Conservation (phyloP, 2,888 invertebrate genomes). For the Drosophila imparisetae region DNA sequence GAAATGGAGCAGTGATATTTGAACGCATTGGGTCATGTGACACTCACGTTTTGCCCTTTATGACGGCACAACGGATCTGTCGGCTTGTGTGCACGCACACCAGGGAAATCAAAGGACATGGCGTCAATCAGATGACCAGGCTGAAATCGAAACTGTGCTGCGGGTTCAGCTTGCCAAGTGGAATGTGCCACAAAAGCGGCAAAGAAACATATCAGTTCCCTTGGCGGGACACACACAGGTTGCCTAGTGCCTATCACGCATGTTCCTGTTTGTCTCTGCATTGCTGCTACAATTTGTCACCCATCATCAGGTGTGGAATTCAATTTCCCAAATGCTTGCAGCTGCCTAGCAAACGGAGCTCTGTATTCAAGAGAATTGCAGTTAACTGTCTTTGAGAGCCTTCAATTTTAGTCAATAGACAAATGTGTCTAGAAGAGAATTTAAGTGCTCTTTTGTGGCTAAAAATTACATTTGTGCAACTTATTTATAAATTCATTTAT, state of each 20-base stretch:
- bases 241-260: conserved; percentile 11
- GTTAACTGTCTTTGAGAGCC: conserved; percentile 2
- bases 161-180: conserved; percentile 21
- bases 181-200: conserved; percentile 35
- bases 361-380: conserved; percentile 5
- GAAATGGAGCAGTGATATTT: conserved; percentile 16
- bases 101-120: conserved; percentile 53
- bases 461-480: no score
- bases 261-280: conserved; percentile 12
- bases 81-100: conserved; percentile 27
- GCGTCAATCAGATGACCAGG: conserved; percentile 38
- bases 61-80: conserved; percentile 27
- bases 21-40: conserved; percentile 47
- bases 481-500: background rate
- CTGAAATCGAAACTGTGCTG: conserved; percentile 37
- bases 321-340: conserved; percentile 83
- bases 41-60: conserved; percentile 47
- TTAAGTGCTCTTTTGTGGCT: background rate
- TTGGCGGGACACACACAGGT: conserved; percentile 1
- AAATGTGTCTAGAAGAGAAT: background rate
- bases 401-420: background rate
- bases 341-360: conserved; percentile 75
- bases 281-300: conserved; percentile 27
- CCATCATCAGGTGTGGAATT: conserved; percentile 81
- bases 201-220: conserved; percentile 17